A percentile compares a stretch with the other conserved stretches of the same genome.
Evolutionary conservation across 2,888 invertebrate genomes (phyloP).

Genomic region (Agriopis leucophaearia): DNA sequence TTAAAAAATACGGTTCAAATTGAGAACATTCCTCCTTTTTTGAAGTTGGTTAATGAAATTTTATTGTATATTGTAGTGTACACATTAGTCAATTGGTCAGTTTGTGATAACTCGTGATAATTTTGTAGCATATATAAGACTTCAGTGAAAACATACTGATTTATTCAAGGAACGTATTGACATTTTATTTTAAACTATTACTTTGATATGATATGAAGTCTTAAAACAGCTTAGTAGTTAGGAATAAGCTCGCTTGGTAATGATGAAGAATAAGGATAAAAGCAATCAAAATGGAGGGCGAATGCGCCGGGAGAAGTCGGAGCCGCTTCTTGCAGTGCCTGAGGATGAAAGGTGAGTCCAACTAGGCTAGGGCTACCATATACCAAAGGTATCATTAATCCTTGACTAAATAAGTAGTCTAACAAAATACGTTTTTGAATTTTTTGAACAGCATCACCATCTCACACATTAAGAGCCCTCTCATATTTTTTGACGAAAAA

Average conservation of each 20-base stretch:
- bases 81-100: not conserved
- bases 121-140: not conserved
- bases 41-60: too few species aligned
- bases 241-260: constrained; percentile 44
- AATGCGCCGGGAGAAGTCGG: constrained; percentile 72
- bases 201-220: not conserved
- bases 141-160: not conserved
- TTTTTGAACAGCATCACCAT: too few species aligned
- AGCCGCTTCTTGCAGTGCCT: constrained; percentile 78
- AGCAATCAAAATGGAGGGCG: constrained; percentile 71
- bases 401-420: not conserved
- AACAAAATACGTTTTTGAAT: too few species aligned
- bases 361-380: constrained; percentile 40
- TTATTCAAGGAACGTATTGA: not conserved
- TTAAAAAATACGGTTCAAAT: too few species aligned
- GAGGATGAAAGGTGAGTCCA: constrained; percentile 84
- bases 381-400: not conserved
- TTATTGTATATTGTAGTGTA: too few species aligned
- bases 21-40: too few species aligned
- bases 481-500: too few species aligned
- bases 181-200: not conserved
- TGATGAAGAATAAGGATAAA: constrained; percentile 80
- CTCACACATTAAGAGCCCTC: too few species aligned
- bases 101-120: not conserved
- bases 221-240: constrained; percentile 35